Evolutionary conservation across 2,113 vertebrate species (phyloP).

Genomic region (Cervus canadensis): DNA sequence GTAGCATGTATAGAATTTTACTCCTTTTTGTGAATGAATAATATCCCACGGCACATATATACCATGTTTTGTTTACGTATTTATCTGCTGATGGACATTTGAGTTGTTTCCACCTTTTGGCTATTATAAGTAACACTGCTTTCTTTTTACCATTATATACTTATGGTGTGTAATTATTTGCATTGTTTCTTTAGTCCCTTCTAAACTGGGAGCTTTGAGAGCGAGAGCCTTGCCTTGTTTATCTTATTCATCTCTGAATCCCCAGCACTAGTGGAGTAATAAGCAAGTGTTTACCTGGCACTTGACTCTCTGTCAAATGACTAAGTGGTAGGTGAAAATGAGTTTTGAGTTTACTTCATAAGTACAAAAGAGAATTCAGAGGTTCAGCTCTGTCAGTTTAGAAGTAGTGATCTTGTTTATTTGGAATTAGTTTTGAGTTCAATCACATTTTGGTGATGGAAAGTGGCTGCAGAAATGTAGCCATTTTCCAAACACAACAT

Average conservation of each 20-base stretch:
- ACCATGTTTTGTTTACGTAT: neutral
- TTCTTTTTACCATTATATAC: neutral
- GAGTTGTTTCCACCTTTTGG: neutral
- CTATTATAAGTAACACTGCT: neutral
- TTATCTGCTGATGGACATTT: neutral
- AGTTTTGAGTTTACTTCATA: neutral
- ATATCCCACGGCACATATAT: neutral
- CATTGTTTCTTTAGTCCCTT: neutral
- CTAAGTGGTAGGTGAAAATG: neutral
- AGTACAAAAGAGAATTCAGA: slow-evolving; percentile 40
- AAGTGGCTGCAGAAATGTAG: slow-evolving; percentile 71
- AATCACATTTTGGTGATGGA: slow-evolving; percentile 69
- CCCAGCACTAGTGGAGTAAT: neutral
- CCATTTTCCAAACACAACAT: slow-evolving; percentile 79
- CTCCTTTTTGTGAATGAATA: neutral
- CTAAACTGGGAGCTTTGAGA: neutral
- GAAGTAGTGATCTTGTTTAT: slow-evolving; percentile 73
- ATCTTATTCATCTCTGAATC: neutral
- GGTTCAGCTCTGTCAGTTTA: slow-evolving; percentile 42
- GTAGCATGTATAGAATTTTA: neutral
- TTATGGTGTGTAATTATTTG: neutral
- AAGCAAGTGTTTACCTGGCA: neutral
- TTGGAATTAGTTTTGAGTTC: slow-evolving; percentile 65
- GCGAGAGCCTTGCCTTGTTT: neutral
- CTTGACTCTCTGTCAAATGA: neutral